Conservation (phyloP, 2,888 invertebrate genomes). For the Pinctada fucata region DNA sequence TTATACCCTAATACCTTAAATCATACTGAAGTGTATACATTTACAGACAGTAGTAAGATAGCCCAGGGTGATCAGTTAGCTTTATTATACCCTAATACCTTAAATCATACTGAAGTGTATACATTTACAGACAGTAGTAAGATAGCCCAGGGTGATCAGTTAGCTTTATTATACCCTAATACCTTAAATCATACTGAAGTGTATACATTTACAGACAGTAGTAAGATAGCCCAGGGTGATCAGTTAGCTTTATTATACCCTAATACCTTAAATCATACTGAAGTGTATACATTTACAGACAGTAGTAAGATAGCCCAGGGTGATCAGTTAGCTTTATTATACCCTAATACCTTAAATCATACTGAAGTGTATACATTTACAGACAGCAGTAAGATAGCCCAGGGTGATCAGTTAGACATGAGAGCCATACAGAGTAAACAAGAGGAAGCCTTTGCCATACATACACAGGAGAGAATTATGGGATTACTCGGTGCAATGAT, state of each 20-base stretch:
- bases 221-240: slow-evolving; percentile 46
- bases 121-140: slow-evolving; percentile 51
- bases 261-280: no score
- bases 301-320: slow-evolving; percentile 49
- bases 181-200: no score
- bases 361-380: slow-evolving; percentile 7
- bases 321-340: slow-evolving; percentile 42
- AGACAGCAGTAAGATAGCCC: slow-evolving; percentile 53
- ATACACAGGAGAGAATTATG: slow-evolving; percentile 75
- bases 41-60: slow-evolving; percentile 53
- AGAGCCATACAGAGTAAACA: slow-evolving; percentile 61
- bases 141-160: slow-evolving; percentile 42
- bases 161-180: no score
- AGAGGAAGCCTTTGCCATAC: slow-evolving; percentile 73
- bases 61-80: slow-evolving; percentile 44
- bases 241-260: no score
- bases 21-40: no score
- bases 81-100: no score
- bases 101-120: no score
- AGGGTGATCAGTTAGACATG: slow-evolving; percentile 43
- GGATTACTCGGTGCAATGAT: slow-evolving; percentile 73
- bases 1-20: no score
- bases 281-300: slow-evolving; percentile 39
- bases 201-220: slow-evolving; percentile 45
- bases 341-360: no score